These are phyloP conservation scores for Scelioninae gen. 2 DNA, from an alignment of 2,888 invertebrate species.

Conservation along the genomic window DNA sequence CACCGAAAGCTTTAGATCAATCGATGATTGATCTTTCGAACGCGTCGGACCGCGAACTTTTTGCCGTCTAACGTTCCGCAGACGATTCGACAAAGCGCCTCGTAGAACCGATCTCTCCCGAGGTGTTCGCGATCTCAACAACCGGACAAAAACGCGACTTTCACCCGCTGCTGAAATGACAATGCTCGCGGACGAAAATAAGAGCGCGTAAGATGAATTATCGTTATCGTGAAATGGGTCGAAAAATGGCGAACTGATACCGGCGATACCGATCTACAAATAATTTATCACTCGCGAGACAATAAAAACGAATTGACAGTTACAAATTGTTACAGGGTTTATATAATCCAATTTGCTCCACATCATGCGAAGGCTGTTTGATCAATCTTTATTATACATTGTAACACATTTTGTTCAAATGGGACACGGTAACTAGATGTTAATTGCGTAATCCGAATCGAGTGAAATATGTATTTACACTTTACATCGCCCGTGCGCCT, in stretches of 20 bases:
- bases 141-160: slow-evolving; percentile 11
- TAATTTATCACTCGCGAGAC: slow-evolving; percentile 45
- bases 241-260: slow-evolving; percentile 40
- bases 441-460: slow-evolving; percentile 20
- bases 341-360: slow-evolving; percentile 49
- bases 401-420: slow-evolving; percentile 24
- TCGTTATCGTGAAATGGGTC: slow-evolving; percentile 38
- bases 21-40: slow-evolving; percentile 19
- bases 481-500: too few species aligned
- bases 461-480: slow-evolving; percentile 10
- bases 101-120: too few species aligned
- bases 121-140: slow-evolving; percentile 6
- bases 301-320: slow-evolving; percentile 52
- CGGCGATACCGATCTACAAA: slow-evolving; percentile 42
- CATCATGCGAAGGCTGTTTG: slow-evolving; percentile 24
- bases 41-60: not conserved
- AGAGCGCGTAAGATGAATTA: slow-evolving; percentile 25
- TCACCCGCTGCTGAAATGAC: slow-evolving; percentile 16
- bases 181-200: slow-evolving; percentile 27
- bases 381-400: slow-evolving; percentile 48
- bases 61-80: not conserved
- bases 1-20: slow-evolving; percentile 40
- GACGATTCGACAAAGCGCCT: not conserved
- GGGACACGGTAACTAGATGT: slow-evolving; percentile 25
- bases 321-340: slow-evolving; percentile 49